Evolutionary conservation across 1,140 invertebrate species (phyloP), one percentile per base, ranked within the genome.

Genomic region (Harlomillsia oculata): DNA sequence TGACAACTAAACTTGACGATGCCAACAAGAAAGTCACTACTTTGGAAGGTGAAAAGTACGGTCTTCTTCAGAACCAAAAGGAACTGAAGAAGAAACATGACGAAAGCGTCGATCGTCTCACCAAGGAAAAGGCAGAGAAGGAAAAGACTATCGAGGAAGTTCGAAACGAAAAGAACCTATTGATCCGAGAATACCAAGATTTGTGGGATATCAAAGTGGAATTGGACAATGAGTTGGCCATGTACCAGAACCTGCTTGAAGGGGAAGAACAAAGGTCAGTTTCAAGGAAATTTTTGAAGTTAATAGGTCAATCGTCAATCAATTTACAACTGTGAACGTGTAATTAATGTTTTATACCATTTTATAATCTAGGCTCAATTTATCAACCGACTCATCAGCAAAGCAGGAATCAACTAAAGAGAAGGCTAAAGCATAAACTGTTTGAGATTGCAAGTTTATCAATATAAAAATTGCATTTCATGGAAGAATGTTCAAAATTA

Each of bases 181-280:
- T 59, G 5, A 53, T 59, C 28, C 26, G 28, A 5, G 51, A 53
- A 41, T 59, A 48, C 16, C 41, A 32, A 18, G 49, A 59, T 16
- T 29, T 59, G 3, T 30, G 53, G 30, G 56, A 59, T 13, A 39
- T 41, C 3, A 59, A 53, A 36, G 46, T 50, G 8, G 56, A 30
- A 20, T 16, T 59, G 1, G 56, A 59, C 29, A 59, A 59, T 30
- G 56, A 59, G 48, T 28, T 59, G 6, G 40, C 56, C 1, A 49
- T 44, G 18, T 59, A 59, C 37, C 26, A 44, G 25, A 43, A 36
- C 28, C 39, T 59, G 18, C 34, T 59, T 4, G 56, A 59, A 46
- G 51, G 49, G 25, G 56, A 59, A 41, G 56, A 59, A 36, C 9
- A 52, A 18, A 14, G 56, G 56, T 56, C 16, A 18, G 44, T 28